Evolutionary conservation across 2,888 invertebrate species (phyloP).

Genomic region (Hirtodrosophila cameraria): DNA sequence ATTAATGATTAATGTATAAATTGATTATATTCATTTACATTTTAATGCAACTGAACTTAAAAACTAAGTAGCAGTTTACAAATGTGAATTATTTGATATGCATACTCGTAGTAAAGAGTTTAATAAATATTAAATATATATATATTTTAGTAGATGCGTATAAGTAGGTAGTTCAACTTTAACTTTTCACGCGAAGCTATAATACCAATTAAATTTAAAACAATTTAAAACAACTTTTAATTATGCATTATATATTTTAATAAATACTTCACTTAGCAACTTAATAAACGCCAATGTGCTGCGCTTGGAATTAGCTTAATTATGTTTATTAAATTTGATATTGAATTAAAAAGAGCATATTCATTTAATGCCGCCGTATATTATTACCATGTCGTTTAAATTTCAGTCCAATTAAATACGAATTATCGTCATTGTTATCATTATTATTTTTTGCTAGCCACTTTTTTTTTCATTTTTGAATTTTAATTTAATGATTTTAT

Average conservation of each 20-base stretch:
- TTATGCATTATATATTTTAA: conserved; percentile 8
- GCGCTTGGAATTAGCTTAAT: conserved; percentile 53
- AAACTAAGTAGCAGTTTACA: neutral
- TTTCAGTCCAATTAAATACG: conserved; percentile 46
- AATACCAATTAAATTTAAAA: neutral
- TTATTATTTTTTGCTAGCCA: conserved; percentile 13
- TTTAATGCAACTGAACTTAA: conserved; percentile 8
- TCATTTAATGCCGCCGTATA: conserved; percentile 38
- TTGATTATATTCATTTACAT: conserved; percentile 49
- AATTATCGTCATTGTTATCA: conserved; percentile 54
- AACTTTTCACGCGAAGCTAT: too few species aligned
- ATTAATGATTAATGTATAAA: conserved; percentile 61
- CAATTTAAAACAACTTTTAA: conserved; percentile 8
- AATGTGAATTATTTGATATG: neutral
- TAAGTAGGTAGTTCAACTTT: neutral
- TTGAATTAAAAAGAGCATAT: conserved; percentile 39
- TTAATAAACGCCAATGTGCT: conserved; percentile 26
- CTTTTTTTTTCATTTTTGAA: conserved; percentile 19
- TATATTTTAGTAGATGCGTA: neutral
- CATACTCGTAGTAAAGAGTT: neutral
- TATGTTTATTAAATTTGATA: conserved; percentile 42
- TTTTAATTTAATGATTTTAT: conserved; percentile 65
- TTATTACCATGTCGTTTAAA: conserved; percentile 40
- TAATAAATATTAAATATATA: neutral
- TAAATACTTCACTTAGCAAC: conserved; percentile 19